Evolutionary conservation across 2,888 invertebrate genomes (phyloP).

Genomic region (Coenonympha glycerion): DNA sequence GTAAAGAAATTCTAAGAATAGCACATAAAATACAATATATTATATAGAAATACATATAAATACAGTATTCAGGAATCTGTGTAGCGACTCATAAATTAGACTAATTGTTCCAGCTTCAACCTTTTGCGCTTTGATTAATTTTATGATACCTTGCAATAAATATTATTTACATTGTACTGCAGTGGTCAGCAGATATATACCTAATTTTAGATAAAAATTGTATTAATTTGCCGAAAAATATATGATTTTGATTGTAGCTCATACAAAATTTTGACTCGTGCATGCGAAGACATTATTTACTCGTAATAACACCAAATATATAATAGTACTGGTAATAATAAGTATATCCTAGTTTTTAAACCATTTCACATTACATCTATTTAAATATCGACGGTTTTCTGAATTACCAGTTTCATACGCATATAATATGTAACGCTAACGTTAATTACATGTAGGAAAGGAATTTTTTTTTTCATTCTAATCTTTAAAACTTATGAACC

Average conservation of each 20-base stretch:
- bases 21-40: too few relatives aligned
- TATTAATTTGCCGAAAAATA: not conserved
- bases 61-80: slow-evolving; percentile 20
- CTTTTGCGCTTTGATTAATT: slow-evolving; percentile 45
- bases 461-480: too few relatives aligned
- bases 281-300: slow-evolving; percentile 23
- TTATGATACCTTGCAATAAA: slow-evolving; percentile 22
- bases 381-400: slow-evolving; percentile 65
- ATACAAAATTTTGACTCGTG: slow-evolving; percentile 16
- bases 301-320: too few relatives aligned
- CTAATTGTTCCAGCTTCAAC: slow-evolving; percentile 73
- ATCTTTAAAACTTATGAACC: too few relatives aligned
- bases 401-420: slow-evolving; percentile 37
- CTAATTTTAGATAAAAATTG: not conserved
- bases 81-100: slow-evolving; percentile 27
- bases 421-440: not conserved
- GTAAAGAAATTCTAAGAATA: too few relatives aligned
- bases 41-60: slow-evolving; percentile 12
- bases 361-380: slow-evolving; percentile 56
- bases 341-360: too few relatives aligned
- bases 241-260: not conserved
- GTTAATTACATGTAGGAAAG: too few relatives aligned
- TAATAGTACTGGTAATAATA: too few relatives aligned
- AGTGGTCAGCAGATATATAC: not conserved
- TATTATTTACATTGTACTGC: not conserved